Conservation (phyloP, 2,888 invertebrate genomes). For the Sphecodes monilicornis region DNA sequence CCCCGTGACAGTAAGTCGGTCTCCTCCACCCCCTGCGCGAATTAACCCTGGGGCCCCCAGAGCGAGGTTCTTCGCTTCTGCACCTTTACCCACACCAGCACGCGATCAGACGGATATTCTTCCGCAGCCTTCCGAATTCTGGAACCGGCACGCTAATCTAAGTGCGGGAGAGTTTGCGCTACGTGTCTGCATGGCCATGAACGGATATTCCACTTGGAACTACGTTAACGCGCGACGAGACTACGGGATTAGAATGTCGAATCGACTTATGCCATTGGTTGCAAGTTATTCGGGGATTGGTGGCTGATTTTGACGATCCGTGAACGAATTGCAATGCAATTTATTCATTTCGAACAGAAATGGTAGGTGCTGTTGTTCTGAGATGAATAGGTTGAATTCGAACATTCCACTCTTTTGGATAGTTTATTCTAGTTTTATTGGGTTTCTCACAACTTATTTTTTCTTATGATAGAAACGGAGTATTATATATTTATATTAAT, state of each 20-base stretch:
- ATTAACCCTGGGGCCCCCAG: background rate
- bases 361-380: no score
- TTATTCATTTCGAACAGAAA: background rate
- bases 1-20: conserved; percentile 39
- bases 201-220: conserved; percentile 10
- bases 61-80: background rate
- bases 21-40: conserved; percentile 12
- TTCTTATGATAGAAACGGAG: no score
- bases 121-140: conserved; percentile 16
- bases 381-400: background rate
- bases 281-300: background rate
- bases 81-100: background rate
- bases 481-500: no score
- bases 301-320: background rate
- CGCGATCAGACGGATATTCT: conserved; percentile 46
- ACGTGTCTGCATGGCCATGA: background rate
- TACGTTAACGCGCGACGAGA: background rate
- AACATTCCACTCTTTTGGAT: background rate
- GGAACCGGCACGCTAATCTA: background rate
- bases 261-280: background rate
- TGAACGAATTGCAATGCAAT: background rate
- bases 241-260: background rate
- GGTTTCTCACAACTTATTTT: no score
- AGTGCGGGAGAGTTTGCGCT: background rate
- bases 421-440: background rate